Base-by-base conservation (phyloP, 1,140 invertebrate genomes). In the Drosophila trapezifrons region DNA sequence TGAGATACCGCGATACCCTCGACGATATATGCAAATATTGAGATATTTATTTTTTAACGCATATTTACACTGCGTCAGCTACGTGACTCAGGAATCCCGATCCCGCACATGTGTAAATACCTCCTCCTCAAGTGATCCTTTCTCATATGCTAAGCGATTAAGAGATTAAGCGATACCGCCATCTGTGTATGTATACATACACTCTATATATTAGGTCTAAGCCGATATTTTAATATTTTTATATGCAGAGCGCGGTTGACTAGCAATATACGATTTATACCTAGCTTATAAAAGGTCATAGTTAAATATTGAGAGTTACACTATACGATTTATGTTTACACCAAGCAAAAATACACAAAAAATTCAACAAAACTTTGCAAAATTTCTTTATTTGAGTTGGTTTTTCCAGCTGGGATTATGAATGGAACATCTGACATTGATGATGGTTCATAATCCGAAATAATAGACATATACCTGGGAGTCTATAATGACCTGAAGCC, bases 71-170 rank as follows among this genome's bases (percentile, higher is more conserved):
- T 66, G 58, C 62, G 9, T 32, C 65, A 66, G 25, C 58, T 75
- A 89, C 84, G 84, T 89, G 84, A 80, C 76, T 32, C 58, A 70
- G 60, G 56, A 69, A 84, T 42, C 78, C 77, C 73, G 70, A 84
- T 27, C 78, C 76, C 73, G 73, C 65, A 89, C 73, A 62, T 84
- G 84, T 89, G 84, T 89, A 89, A 84, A 90, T 89, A 89, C 82
- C 55, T 78, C 80, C 84, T 80, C 76, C 84, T 80, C 78, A 89
- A 89, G 84, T 89, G 84, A 89, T 89, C 84, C 84, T 89, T 89
- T 70, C 80, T 87, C 76, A 69, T 87, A 87, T 87, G 84, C 84
- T 87, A 87, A 87, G 84, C 84, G 84, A 74, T 77, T 86, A 86
- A 89, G 83, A 84, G 59, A 79, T 82, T 76, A 87, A 78, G 82